Evolutionary conservation across 2,888 invertebrate genomes (phyloP), one percentile per base, ranked within the genome.

Genomic region (Catonia carolina): DNA sequence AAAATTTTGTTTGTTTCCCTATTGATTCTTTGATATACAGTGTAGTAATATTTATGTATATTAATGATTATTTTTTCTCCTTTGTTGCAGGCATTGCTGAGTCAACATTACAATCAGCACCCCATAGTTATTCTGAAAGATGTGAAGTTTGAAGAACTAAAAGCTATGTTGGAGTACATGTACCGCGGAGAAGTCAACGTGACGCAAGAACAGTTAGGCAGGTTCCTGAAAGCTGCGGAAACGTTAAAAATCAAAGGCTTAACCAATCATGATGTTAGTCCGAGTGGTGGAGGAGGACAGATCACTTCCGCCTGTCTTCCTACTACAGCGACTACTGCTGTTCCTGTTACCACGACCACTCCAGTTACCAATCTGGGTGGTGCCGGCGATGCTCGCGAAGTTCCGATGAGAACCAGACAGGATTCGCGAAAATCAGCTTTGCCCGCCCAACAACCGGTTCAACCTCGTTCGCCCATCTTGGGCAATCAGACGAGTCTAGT

Each of bases 161-260:
- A 89, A 76, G 90, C 91, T 62, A 89, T 93, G 86, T 88, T 92
- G 85, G 90, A 91, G 74, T 93, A 91, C 69, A 92, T 93, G 91
- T 93, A 93, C 73, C 81, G 89, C 65, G 93, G 93, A 61, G 91
- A 92, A 78, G 92, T 92, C 55, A 92, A 91, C 76, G 89, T 93
- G 74, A 88, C 90, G 65, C 91, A 93, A 75, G 91, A 92, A 76
- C 91, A 93, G 75, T 76, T 94, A 71, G 87, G 89, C 47, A 89
- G 90, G 22, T 76, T 94, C 68, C 75, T 94, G 55, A 92, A 91
- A 73, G 90, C 93, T 39, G 93, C 93, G 1, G 92, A 93, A 76
- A 89, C 90, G 53, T 77, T 93, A 69, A 90, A 92, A 79, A 91
- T 94, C 62, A 92, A 92, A 75, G 93, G 92, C 62, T 79, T 92